These are phyloP conservation scores for Uria lomvia DNA, from an alignment of 2,113 vertebrate species.

Conservation along the genomic window DNA sequence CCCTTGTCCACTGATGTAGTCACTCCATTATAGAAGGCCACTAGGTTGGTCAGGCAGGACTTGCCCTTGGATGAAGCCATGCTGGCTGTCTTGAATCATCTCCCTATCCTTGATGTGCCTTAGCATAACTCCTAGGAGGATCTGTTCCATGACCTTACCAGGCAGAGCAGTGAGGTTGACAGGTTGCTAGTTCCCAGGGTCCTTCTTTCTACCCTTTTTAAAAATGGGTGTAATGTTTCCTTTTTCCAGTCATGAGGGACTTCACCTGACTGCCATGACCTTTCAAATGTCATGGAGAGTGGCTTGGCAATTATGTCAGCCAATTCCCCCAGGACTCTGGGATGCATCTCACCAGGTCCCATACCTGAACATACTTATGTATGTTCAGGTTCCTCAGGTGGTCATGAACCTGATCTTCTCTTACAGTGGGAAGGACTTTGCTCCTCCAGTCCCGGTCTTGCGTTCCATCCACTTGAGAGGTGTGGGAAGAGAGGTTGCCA, in stretches of 20 bases:
- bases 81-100: neutral
- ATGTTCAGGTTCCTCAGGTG: neutral
- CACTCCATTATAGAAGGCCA: neutral
- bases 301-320: neutral
- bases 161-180: neutral
- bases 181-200: neutral
- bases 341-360: neutral
- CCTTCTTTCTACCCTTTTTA: neutral
- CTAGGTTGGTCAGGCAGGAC: neutral
- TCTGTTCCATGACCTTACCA: neutral
- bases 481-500: neutral
- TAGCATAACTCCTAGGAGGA: neutral
- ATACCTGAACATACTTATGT: neutral
- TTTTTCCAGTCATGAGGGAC: neutral
- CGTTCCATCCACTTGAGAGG: neutral
- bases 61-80: neutral
- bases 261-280: neutral
- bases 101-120: neutral
- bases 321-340: neutral
- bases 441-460: neutral
- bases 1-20: neutral
- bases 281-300: neutral
- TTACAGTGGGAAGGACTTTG: neutral
- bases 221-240: neutral
- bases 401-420: neutral